A percentile compares a stretch with the other conserved stretches of the same genome.
Evolutionary conservation across 2,113 vertebrate genomes (phyloP).

Genomic region (Seriola aureovittata): DNA sequence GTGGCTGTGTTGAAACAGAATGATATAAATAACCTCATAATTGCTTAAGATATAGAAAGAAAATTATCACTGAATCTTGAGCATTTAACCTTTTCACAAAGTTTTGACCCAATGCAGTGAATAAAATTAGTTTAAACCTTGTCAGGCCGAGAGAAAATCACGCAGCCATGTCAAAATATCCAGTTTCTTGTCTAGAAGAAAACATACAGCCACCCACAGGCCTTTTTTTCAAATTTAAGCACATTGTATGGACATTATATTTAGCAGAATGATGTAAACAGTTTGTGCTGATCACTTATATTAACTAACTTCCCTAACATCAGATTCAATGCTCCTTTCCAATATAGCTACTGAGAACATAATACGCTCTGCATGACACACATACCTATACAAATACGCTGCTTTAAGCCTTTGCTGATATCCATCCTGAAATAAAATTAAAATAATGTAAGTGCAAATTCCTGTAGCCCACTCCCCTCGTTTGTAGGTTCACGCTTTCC

Average conservation of each 20-base stretch:
- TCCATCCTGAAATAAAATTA: slow-evolving; percentile 21
- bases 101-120: slow-evolving; percentile 2
- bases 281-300: neutral
- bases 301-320: neutral
- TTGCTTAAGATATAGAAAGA: neutral
- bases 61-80: neutral
- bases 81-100: neutral
- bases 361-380: neutral
- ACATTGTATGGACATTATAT: neutral
- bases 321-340: slow-evolving; percentile 9
- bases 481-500: slow-evolving; percentile 64
- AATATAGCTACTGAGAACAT: slow-evolving; percentile 12
- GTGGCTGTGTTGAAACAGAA: slow-evolving; percentile 20
- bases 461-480: slow-evolving; percentile 35
- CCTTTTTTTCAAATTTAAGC: neutral
- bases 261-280: neutral
- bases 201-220: neutral
- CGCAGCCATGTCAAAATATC: neutral
- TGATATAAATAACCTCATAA: neutral
- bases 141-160: neutral
- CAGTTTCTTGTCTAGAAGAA: neutral
- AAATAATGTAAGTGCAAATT: slow-evolving; percentile 45
- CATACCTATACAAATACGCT: neutral
- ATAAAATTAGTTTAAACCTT: slow-evolving; percentile 24
- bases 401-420: slow-evolving; percentile 10